Evolutionary conservation across 2,888 invertebrate genomes (phyloP).

Genomic region (Drosophila tanythrix): DNA sequence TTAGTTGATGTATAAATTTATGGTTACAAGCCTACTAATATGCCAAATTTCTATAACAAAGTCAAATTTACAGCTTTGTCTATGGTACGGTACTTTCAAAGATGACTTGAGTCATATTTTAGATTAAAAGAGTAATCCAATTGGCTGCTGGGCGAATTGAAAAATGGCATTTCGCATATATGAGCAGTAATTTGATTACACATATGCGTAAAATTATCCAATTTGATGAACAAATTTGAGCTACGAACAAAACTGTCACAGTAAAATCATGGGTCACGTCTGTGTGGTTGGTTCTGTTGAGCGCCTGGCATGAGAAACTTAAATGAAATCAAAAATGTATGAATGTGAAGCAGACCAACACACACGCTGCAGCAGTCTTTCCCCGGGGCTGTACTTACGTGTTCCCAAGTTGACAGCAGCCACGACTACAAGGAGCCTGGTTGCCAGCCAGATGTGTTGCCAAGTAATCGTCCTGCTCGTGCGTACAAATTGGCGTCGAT

Average conservation of each 20-base stretch:
- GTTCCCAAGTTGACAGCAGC: slow-evolving; percentile 49
- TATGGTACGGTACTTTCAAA: slow-evolving; percentile 6
- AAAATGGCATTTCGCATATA: too few species aligned
- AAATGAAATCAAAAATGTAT: slow-evolving; percentile 71
- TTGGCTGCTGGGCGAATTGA: slow-evolving; percentile 9
- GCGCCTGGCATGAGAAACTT: slow-evolving; percentile 33
- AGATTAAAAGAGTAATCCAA: slow-evolving; percentile 1
- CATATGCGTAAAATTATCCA: background rate
- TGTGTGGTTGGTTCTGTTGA: background rate
- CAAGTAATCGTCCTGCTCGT: slow-evolving; percentile 51
- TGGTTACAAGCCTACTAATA: background rate
- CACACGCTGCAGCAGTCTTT: slow-evolving; percentile 7
- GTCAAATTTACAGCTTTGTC: background rate
- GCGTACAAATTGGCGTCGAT: slow-evolving; percentile 64
- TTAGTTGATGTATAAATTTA: background rate
- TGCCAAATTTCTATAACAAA: background rate
- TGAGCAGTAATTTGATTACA: background rate
- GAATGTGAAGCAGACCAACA: slow-evolving; percentile 24
- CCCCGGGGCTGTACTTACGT: slow-evolving; percentile 66
- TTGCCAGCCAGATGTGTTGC: slow-evolving; percentile 54
- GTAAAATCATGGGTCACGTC: slow-evolving; percentile 9
- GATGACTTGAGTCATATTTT: background rate
- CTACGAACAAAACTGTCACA: background rate
- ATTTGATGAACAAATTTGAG: slow-evolving; percentile 14
- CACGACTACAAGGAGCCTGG: slow-evolving; percentile 38